Evolutionary conservation across 2,888 invertebrate genomes (phyloP).

Genomic region (Julus scandinavius): DNA sequence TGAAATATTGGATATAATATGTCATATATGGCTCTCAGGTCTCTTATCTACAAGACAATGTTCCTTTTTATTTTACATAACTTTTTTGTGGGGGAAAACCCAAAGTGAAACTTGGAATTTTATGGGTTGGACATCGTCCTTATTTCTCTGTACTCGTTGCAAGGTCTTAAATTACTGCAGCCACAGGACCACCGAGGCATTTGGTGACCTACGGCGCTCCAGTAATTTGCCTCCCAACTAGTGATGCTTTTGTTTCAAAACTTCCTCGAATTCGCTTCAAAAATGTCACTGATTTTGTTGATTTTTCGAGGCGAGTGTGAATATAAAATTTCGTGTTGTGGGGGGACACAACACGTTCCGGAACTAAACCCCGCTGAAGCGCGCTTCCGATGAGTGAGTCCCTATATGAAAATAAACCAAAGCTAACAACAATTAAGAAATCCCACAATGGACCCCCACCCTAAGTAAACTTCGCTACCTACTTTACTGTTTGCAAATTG

Average conservation of each 20-base stretch:
- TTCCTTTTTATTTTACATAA: background rate
- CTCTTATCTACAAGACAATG: no score
- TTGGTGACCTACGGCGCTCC: background rate
- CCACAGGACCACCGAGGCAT: background rate
- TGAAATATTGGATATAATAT: no score
- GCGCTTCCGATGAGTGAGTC: background rate
- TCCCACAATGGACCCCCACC: background rate
- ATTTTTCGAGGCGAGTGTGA: background rate
- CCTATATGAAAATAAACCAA: background rate
- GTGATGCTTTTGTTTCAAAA: background rate
- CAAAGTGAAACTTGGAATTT: background rate
- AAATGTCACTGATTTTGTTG: background rate
- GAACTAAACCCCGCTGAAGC: constrained; percentile 30
- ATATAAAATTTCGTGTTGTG: background rate
- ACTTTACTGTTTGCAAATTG: background rate
- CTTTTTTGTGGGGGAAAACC: background rate
- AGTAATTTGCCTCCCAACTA: background rate
- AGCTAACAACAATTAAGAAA: background rate
- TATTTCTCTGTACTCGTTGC: background rate
- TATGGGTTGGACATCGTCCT: background rate
- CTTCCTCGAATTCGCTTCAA: background rate
- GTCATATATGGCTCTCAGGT: no score
- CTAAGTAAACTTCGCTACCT: background rate
- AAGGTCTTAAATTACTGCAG: background rate
- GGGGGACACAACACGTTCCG: background rate